Conservation (phyloP, 2,888 invertebrate genomes). For the Gnatocerus cornutus region DNA sequence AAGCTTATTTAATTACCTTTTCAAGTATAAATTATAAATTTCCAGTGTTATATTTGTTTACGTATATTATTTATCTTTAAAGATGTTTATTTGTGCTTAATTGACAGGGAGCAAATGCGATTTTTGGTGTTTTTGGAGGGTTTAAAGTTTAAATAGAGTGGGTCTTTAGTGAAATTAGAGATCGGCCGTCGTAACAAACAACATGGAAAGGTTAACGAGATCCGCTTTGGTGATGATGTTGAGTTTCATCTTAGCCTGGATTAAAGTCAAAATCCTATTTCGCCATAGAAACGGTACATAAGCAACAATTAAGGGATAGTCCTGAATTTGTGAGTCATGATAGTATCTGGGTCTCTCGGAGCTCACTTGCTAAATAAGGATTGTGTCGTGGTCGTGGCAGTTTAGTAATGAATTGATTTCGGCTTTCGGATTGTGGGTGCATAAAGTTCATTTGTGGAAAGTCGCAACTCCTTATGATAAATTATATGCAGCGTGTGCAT, state of each 20-base stretch:
- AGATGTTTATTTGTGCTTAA: too few species aligned
- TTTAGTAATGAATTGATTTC: constrained; percentile 36
- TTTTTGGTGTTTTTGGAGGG: constrained; percentile 5
- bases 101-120: too few species aligned
- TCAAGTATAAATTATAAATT: too few species aligned
- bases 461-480: constrained; percentile 31
- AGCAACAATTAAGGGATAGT: constrained; percentile 31
- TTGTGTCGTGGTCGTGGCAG: constrained; percentile 33
- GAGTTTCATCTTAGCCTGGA: constrained; percentile 27
- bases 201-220: constrained; percentile 36
- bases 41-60: too few species aligned
- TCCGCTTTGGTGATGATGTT: constrained; percentile 31
- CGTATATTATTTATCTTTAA: too few species aligned
- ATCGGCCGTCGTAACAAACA: constrained; percentile 27
- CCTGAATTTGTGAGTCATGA: constrained; percentile 30
- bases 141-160: constrained; percentile 37
- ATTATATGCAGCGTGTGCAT: constrained; percentile 34
- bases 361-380: constrained; percentile 29
- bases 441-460: constrained; percentile 33
- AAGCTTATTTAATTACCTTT: too few species aligned
- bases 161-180: constrained; percentile 40
- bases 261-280: constrained; percentile 36
- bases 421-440: constrained; percentile 25
- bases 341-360: constrained; percentile 24
- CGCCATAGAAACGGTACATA: constrained; percentile 18